phyloP scores from a whole-genome alignment of 2,113 vertebrate species.

The Romanogobio albipinnatus region DNA sequence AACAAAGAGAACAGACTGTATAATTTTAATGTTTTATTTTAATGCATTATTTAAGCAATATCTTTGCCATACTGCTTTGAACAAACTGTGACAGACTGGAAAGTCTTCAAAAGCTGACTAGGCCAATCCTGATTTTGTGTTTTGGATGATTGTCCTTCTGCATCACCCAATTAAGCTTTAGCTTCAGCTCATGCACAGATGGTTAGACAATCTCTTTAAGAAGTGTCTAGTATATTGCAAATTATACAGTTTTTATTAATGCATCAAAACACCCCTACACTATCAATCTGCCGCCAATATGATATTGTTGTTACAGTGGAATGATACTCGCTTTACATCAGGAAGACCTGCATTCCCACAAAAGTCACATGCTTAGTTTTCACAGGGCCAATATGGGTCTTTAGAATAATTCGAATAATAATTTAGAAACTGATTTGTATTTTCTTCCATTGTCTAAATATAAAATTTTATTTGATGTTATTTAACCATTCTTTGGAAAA shows the following conservation, averaged over 20 bases:
- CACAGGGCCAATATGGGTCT: neutral
- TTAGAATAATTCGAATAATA: neutral
- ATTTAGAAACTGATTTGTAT: neutral
- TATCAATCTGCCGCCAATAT: neutral
- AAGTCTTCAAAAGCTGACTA: neutral
- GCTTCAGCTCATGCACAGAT: constrained; percentile 13
- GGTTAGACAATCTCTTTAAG: constrained; percentile 1
- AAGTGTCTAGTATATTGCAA: neutral
- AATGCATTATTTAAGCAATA: neutral
- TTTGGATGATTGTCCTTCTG: neutral
- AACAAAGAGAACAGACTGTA: neutral
- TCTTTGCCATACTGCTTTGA: neutral
- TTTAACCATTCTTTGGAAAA: too few species aligned
- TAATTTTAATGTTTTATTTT: neutral
- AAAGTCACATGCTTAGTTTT: neutral
- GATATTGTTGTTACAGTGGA: neutral
- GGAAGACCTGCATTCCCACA: neutral
- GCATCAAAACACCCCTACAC: neutral
- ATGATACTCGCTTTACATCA: neutral
- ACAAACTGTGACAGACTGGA: neutral
- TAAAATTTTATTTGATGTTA: neutral
- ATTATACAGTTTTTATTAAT: neutral
- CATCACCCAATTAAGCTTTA: neutral
- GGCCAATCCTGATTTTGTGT: neutral
- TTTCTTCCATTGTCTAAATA: neutral